phyloP scores from a whole-genome alignment of 1,140 invertebrate genomes.

The Diachasmimorpha longicaudata region DNA sequence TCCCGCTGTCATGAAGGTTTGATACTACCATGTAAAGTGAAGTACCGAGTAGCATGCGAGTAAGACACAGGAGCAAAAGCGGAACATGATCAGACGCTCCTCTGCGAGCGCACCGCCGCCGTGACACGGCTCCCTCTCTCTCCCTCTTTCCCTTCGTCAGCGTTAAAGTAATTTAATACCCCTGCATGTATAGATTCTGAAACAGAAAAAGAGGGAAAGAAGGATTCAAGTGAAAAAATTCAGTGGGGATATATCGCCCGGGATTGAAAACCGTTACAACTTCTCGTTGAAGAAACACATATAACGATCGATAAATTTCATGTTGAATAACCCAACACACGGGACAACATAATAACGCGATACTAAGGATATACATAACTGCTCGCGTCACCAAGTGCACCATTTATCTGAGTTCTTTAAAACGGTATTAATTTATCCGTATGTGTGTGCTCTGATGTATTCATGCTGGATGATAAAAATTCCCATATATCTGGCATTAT shows the following conservation, averaged over 20 bases:
- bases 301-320: constrained; percentile 28
- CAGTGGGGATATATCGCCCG: background rate
- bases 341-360: constrained; percentile 30
- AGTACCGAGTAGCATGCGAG: background rate
- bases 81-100: background rate
- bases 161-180: constrained; percentile 12
- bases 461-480: too few relatives aligned
- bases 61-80: background rate
- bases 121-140: background rate
- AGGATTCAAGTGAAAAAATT: background rate
- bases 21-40: background rate
- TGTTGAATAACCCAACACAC: constrained; percentile 1
- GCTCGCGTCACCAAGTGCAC: constrained; percentile 1
- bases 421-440: background rate
- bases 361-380: constrained; percentile 18
- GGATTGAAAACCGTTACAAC: constrained; percentile 15
- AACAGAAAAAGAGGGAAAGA: background rate
- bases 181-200: background rate
- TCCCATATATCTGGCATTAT: too few relatives aligned
- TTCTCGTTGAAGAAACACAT: background rate
- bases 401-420: constrained; percentile 4
- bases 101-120: background rate
- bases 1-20: background rate
- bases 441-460: too few relatives aligned
- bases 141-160: background rate